phyloP scores from a whole-genome alignment of 2,113 vertebrate species.

The Bothrops jararaca region DNA sequence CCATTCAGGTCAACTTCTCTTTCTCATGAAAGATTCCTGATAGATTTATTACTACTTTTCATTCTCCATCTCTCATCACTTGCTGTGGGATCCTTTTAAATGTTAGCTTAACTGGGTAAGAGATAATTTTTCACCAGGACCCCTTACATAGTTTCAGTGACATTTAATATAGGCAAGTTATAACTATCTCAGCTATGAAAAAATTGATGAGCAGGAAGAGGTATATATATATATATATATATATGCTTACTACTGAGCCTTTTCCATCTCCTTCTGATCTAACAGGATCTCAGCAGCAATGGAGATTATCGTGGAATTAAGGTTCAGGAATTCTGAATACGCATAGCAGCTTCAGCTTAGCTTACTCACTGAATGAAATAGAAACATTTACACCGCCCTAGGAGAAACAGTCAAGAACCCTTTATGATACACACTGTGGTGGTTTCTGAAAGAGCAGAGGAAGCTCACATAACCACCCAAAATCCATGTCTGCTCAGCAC shows the following conservation, averaged over 20 bases:
- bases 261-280: neutral
- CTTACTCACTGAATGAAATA: neutral
- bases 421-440: neutral
- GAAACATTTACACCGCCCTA: neutral
- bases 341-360: neutral
- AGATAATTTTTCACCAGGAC: neutral
- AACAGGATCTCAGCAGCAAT: neutral
- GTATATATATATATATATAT: neutral
- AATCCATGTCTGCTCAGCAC: neutral
- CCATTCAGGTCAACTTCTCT: neutral
- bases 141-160: neutral
- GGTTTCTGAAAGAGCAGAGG: neutral
- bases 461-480: neutral
- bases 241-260: neutral
- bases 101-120: too few relatives aligned
- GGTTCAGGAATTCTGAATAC: neutral
- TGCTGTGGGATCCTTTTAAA: neutral
- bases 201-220: neutral
- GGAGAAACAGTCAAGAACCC: neutral
- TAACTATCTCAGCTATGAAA: neutral
- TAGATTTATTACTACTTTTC: neutral
- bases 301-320: neutral
- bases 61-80: neutral
- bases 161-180: neutral
- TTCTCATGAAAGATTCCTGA: neutral